Evolutionary conservation across 2,113 vertebrate species (phyloP).

Genomic region (Megaceryle torquata): DNA sequence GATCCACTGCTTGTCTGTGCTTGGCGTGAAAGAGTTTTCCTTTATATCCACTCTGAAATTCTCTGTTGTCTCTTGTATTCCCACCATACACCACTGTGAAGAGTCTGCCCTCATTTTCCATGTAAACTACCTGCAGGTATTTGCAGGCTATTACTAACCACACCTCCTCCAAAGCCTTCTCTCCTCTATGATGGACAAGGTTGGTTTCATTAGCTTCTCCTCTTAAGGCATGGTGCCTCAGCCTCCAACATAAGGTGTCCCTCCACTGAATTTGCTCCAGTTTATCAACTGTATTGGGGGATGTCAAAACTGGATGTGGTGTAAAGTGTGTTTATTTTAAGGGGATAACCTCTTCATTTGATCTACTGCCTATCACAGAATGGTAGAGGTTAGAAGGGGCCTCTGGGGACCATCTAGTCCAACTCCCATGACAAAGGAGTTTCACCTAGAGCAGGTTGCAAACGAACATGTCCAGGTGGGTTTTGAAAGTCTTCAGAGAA

Average conservation of each 20-base stretch:
- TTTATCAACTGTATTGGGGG: neutral
- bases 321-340: neutral
- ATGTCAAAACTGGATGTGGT: neutral
- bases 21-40: neutral
- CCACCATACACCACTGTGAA: neutral
- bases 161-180: neutral
- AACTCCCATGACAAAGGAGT: too few relatives aligned
- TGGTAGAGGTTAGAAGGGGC: too few relatives aligned
- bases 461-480: too few relatives aligned
- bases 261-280: neutral
- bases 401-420: too few relatives aligned
- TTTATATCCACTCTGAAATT: neutral
- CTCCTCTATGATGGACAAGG: neutral
- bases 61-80: neutral
- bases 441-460: too few relatives aligned
- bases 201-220: neutral
- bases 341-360: neutral
- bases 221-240: neutral
- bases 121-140: neutral
- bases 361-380: neutral
- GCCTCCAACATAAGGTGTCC: neutral
- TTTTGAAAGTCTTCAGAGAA: too few relatives aligned
- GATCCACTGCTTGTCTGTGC: neutral
- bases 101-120: accelerated
- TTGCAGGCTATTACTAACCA: neutral